Conservation (phyloP, 2,113 vertebrate genomes). For the Nipponia nippon region DNA sequence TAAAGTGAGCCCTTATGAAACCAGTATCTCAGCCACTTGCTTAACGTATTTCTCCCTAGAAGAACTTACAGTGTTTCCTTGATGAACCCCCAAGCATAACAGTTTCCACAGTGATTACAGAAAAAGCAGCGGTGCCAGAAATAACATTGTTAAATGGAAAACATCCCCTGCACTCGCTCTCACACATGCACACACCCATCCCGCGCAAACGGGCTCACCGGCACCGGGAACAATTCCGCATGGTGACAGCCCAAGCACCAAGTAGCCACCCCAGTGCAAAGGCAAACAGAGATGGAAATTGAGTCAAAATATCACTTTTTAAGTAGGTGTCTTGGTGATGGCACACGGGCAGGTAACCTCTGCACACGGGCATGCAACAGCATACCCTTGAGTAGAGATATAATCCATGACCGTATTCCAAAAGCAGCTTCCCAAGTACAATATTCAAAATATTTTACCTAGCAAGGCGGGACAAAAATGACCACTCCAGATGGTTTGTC, state of each 20-base stretch:
- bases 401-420: accelerated
- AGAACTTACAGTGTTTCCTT: constrained; percentile 39
- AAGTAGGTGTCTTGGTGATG: neutral
- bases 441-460: neutral
- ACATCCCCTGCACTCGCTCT: neutral
- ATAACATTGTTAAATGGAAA: constrained; percentile 38
- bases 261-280: neutral
- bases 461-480: neutral
- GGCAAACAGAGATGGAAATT: accelerated
- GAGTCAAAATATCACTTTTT: neutral
- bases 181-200: neutral
- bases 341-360: neutral
- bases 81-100: constrained; percentile 41
- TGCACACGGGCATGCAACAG: too few species aligned
- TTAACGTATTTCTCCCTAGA: neutral
- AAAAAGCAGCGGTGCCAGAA: constrained; percentile 44
- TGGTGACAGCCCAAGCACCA: accelerated
- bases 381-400: accelerated
- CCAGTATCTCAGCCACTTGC: neutral
- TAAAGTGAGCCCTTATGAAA: neutral
- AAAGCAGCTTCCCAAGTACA: neutral
- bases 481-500: accelerated
- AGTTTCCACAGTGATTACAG: constrained; percentile 62
- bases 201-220: neutral
- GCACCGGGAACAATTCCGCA: neutral